Evolutionary conservation across 1,140 invertebrate genomes (phyloP), one percentile per base, ranked within the genome.

Genomic region (Lethrus apterus): DNA sequence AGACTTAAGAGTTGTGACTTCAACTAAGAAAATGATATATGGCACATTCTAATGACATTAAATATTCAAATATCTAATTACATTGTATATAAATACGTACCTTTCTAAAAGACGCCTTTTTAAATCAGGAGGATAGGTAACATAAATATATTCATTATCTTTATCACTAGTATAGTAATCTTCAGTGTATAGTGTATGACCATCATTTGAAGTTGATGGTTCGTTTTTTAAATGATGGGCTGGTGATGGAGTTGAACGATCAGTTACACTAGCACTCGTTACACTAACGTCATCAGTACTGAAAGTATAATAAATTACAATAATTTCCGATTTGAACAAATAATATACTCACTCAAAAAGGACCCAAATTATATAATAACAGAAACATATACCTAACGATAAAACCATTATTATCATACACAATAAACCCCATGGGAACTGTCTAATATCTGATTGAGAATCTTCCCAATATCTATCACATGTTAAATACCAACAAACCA

Each of bases 391-490:
- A 20, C 86, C 87, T 0, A 85, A 73, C 9, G 84, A 84, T 4
- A 90, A 71, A 13, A 89, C 75, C 50, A 85, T 80, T 40, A 86
- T 77, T 18, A 89, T 76, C 42, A 84, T 79, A 36, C 83, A 72
- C 30, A 86, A 73, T 44, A 83, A 67, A 42, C 83, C 83, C 83
- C 86, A 88, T 8, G 87, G 85, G 63, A 88, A 89, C 47, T 79
- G 80, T 48, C 81, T 73, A 14, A 81, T 75, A 54, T 84, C 80
- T 40, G 80, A 73, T 49, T 80, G 80, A 3, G 83, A 79, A 63
- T 89, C 86, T 64, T 89, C 85, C 86, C 87, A 92, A 67, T 91
- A 94, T 34, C 84, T 80, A 62, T 92, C 86, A 65, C 91, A 94
- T 45, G 87, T 90, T 51, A 93, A 70, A 67, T 90, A 93, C 80